Evolutionary conservation across 2,888 invertebrate genomes (phyloP).

Genomic region (Xestobium rufovillosum): DNA sequence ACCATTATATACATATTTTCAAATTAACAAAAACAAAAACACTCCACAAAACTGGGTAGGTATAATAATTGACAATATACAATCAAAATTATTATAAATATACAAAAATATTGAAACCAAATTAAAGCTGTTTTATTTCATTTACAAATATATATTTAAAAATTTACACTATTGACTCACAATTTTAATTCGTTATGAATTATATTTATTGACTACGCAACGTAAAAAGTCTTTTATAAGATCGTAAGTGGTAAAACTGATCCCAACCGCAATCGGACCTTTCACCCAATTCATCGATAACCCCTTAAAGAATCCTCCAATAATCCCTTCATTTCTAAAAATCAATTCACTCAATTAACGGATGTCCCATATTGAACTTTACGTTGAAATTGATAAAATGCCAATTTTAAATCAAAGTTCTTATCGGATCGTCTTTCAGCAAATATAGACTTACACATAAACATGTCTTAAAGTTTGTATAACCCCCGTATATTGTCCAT

Average conservation of each 20-base stretch:
- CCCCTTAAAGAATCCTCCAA: conserved; percentile 92
- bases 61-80: too few species aligned
- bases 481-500: conserved; percentile 56
- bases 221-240: conserved; percentile 57
- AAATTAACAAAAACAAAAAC: too few species aligned
- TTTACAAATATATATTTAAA: too few species aligned
- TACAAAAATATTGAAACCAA: too few species aligned
- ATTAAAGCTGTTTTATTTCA: too few species aligned
- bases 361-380: background rate
- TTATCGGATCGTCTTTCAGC: too few species aligned
- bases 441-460: conserved; percentile 51
- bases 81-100: too few species aligned
- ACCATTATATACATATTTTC: too few species aligned
- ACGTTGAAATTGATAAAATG: too few species aligned
- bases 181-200: too few species aligned
- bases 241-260: conserved; percentile 95
- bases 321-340: conserved; percentile 77
- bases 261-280: conserved; percentile 85
- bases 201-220: conserved; percentile 28
- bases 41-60: too few species aligned
- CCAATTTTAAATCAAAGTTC: conserved; percentile 53
- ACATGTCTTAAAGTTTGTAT: conserved; percentile 59
- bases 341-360: conserved; percentile 6
- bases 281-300: conserved; percentile 99
- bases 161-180: too few species aligned